Conservation (phyloP, 2,797 vertebrate species). For the Chiloscyllium punctatum region DNA sequence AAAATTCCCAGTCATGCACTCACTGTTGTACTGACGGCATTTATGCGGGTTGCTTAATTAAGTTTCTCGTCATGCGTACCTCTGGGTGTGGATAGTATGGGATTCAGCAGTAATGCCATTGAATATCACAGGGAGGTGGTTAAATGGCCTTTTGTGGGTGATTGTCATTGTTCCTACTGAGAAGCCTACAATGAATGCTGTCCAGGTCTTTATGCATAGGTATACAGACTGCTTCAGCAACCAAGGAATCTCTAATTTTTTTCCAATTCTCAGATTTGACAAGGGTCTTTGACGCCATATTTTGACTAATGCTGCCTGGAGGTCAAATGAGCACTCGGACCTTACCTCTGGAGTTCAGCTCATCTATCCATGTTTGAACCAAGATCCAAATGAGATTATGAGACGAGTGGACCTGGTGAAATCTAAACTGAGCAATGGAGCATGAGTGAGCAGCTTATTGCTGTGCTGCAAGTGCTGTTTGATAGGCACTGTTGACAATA, state of each 20-base stretch:
- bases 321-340: neutral
- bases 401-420: neutral
- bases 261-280: neutral
- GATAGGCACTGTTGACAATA: neutral
- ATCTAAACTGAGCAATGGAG: neutral
- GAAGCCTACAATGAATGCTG: neutral
- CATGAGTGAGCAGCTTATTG: neutral
- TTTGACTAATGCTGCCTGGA: neutral
- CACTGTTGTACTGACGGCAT: neutral
- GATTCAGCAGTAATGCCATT: neutral
- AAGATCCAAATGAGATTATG: neutral
- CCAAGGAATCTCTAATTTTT: neutral
- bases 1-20: neutral
- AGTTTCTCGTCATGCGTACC: neutral
- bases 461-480: neutral
- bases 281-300: neutral
- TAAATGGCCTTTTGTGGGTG: neutral
- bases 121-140: neutral
- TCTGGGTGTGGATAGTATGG: no score
- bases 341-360: neutral
- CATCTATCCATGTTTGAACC: neutral
- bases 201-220: neutral
- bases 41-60: neutral
- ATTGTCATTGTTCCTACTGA: neutral
- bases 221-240: neutral